Percentiles rank a stretch among this genome's conserved stretches.
Conservation (phyloP, 1,140 invertebrate species). For the Diabrotica virgifera region DNA sequence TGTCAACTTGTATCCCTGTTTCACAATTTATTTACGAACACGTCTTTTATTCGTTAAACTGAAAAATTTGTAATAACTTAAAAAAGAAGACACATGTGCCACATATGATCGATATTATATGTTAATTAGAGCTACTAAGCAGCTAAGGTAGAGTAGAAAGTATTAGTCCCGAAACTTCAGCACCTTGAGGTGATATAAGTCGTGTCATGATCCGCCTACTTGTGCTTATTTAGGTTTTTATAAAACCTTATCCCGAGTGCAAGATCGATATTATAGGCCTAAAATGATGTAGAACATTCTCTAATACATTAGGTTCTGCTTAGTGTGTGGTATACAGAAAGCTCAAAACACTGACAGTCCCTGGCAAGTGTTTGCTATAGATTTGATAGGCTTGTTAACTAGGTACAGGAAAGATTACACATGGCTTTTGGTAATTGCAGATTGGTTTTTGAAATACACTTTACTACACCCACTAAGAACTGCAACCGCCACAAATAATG, state of each 20-base stretch:
- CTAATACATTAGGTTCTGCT: constrained; percentile 15
- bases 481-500: neutral
- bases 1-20: too few relatives aligned
- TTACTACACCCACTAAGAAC: constrained; percentile 13
- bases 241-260: constrained; percentile 23
- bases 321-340: constrained; percentile 26
- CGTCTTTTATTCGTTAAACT: too few relatives aligned
- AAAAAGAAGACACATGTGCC: too few relatives aligned
- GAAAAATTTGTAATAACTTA: too few relatives aligned
- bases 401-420: constrained; percentile 25
- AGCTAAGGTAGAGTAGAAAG: constrained; percentile 34
- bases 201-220: constrained; percentile 22
- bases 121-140: too few relatives aligned
- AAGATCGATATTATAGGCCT: constrained; percentile 26
- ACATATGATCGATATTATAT: too few relatives aligned
- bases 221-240: constrained; percentile 13
- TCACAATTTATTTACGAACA: too few relatives aligned
- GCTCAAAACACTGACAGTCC: constrained; percentile 14
- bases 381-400: constrained; percentile 41
- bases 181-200: constrained; percentile 10
- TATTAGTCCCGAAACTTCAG: constrained; percentile 24
- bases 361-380: constrained; percentile 33
- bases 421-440: constrained; percentile 43
- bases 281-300: constrained; percentile 22
- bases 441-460: constrained; percentile 34